These are phyloP conservation scores for Paramormyrops hopkinsi DNA, from an alignment of 2,797 vertebrate genomes.

Conservation along the genomic window DNA sequence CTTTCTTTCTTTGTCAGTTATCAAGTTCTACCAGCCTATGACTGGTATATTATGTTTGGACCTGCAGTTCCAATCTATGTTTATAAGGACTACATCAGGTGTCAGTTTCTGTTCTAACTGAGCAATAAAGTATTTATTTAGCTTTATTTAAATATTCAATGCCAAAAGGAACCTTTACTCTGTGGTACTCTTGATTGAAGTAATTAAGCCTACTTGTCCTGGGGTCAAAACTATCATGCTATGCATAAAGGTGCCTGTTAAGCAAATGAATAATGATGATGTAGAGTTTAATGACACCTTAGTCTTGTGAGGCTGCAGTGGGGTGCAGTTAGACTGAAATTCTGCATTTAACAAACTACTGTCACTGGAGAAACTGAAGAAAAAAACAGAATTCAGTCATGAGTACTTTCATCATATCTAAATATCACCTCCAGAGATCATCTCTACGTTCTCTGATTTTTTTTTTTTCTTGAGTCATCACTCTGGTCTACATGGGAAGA, in stretches of 20 bases:
- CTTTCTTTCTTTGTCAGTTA: not conserved
- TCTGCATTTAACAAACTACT: conserved; percentile 56
- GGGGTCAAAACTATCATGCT: not conserved
- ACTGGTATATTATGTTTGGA: not conserved
- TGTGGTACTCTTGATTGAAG: not conserved
- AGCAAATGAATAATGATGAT: not conserved
- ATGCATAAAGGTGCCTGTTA: not conserved
- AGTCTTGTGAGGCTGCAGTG: not conserved
- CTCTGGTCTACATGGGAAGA: not conserved
- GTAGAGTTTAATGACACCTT: not conserved
- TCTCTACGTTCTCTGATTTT: conserved; percentile 14
- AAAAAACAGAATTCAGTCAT: not conserved
- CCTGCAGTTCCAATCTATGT: not conserved
- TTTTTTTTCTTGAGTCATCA: not conserved
- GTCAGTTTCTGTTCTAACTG: not conserved
- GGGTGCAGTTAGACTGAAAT: conserved; percentile 32
- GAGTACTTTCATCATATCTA: conserved; percentile 33
- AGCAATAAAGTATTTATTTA: not conserved
- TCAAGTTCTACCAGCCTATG: not conserved
- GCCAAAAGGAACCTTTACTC: not conserved
- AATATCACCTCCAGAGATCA: conserved; percentile 57
- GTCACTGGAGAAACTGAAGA: conserved; percentile 3
- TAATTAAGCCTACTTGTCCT: not conserved
- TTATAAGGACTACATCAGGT: not conserved
- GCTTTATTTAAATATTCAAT: not conserved